Base-by-base conservation (phyloP, 2,797 vertebrate species). In the Pteronotus mesoamericanus region DNA sequence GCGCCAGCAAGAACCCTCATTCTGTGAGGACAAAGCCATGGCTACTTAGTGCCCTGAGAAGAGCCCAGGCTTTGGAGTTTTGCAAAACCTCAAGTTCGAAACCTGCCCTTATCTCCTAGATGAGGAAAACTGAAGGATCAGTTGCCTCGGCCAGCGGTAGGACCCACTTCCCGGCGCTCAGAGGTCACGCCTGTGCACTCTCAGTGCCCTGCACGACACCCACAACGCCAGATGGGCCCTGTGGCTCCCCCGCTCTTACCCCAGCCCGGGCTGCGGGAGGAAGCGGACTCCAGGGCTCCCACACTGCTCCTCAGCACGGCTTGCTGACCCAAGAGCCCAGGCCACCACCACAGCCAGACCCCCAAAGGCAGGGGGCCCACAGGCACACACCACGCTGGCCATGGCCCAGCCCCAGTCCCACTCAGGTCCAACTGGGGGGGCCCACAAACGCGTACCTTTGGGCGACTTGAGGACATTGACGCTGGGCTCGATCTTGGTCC, bases 401-500 rank as follows among this genome's bases (percentile, higher is more conserved):
- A 21, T 44, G 39, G 29, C 79, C 46, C 11, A 2, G 16, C 26
- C 51, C 32, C 29, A 6, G 19, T 32, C 61, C 44, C 8, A 5
- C 0, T 2, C 2, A 0, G 4, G 4, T 24, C 14, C 4, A 3
- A 0, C 9, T 7, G 10, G 0, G 15, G 19, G 4, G 14, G 26
- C 6, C 6, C 6, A 9, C 5, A 3, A 3, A 4, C 44, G 53
- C 32, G 22, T 94, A 99, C 99, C 99, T 99, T 99, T 99, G 26
- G 99, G 99, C 0, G 99, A 99, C 98, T 99, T 99, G 66, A 99
- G 99, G 53, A 99, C 98, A 97, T 98, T 99, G 98, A 99, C 99
- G 0, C 99, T 99, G 37, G 99, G 99, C 97, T 99, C 99, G 0
- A 99, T 99, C 98, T 99, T 99, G 66, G 99, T 99, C 99, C 99